phyloP scores from a whole-genome alignment of 2,113 vertebrate species.

The Piprites chloris region DNA sequence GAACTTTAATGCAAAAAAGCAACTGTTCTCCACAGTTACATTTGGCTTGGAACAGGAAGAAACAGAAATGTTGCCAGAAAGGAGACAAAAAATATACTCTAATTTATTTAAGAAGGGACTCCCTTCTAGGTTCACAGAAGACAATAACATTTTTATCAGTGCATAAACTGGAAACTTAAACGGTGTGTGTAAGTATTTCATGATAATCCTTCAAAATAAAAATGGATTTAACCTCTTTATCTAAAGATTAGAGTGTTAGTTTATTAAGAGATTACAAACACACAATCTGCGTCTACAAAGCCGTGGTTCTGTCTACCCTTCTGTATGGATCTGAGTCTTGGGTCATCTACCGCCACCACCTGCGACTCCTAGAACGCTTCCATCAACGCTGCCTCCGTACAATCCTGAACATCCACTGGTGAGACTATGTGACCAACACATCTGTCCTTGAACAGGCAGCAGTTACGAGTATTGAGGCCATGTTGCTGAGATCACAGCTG shows the following conservation, averaged over 20 bases:
- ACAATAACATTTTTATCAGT: not conserved
- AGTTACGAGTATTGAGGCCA: too few relatives aligned
- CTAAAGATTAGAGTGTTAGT: not conserved
- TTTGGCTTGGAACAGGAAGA: not conserved
- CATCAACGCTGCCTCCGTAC: too few relatives aligned
- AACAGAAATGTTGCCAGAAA: not conserved
- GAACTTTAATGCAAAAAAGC: not conserved
- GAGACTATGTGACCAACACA: too few relatives aligned
- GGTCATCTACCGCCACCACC: too few relatives aligned
- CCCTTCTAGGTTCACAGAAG: not conserved
- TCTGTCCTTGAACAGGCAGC: too few relatives aligned
- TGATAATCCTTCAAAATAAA: slow-evolving; percentile 1
- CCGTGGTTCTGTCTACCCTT: too few relatives aligned
- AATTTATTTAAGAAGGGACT: not conserved
- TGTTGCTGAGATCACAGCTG: too few relatives aligned
- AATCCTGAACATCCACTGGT: too few relatives aligned
- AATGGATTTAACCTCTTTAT: not conserved
- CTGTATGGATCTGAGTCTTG: too few relatives aligned
- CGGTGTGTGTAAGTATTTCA: not conserved
- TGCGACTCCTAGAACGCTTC: too few relatives aligned
- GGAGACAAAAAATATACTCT: not conserved
- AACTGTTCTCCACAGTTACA: not conserved
- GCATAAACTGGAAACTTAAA: not conserved
- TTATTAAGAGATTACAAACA: not conserved
- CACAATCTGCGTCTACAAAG: too few relatives aligned